Percentiles rank a stretch among this genome's conserved stretches.
These are phyloP conservation scores for Metellina segmentata DNA, from an alignment of 2,888 invertebrate genomes.

Conservation along the genomic window DNA sequence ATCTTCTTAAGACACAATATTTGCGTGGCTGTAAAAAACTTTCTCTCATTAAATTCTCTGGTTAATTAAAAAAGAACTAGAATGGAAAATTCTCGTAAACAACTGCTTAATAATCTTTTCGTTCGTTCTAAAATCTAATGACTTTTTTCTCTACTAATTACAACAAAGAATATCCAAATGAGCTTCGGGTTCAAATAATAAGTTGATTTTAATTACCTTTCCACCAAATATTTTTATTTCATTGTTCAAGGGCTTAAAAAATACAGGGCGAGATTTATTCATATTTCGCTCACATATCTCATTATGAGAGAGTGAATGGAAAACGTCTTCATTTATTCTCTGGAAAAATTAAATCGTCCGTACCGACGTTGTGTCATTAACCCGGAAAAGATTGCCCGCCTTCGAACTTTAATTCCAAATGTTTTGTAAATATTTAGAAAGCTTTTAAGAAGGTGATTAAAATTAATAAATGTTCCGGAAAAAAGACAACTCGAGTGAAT, in stretches of 20 bases:
- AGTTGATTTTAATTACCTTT: not conserved
- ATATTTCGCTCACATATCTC: too few species aligned
- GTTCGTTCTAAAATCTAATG: not conserved
- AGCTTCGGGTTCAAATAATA: not conserved
- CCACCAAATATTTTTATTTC: not conserved
- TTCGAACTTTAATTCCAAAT: not conserved
- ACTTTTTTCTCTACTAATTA: not conserved
- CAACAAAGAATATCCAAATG: not conserved
- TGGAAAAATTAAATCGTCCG: not conserved
- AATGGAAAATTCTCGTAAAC: not conserved
- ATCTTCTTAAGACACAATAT: not conserved
- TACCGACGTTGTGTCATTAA: not conserved
- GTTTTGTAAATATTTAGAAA: not conserved
- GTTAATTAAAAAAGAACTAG: not conserved
- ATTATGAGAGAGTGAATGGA: too few species aligned
- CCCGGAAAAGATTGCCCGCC: not conserved
- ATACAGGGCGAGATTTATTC: too few species aligned
- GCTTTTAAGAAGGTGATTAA: not conserved
- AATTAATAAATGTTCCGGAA: not conserved
- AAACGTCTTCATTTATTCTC: not conserved
- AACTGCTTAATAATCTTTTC: not conserved
- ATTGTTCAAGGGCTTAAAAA: not conserved
- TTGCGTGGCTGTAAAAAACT: not conserved
- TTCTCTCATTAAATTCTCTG: not conserved
- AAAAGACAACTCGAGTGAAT: not conserved